Evolutionary conservation across 2,888 invertebrate species (phyloP), one percentile per base, ranked within the genome.

Genomic region (Taenaris catops): DNA sequence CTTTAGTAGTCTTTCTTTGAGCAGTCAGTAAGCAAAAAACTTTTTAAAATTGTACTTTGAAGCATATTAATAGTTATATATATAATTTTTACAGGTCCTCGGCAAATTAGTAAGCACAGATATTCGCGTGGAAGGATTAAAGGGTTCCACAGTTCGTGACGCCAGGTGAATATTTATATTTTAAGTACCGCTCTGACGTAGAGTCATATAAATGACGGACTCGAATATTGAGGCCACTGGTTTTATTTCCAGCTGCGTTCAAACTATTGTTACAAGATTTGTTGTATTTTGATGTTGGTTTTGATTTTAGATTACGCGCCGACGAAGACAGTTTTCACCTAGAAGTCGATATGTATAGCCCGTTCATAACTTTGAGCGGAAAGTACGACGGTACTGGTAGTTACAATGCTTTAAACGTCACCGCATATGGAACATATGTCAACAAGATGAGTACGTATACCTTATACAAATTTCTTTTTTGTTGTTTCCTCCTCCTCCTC

Each of bases 351-450:
- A 55, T 90, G 40, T 80, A 81, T 19, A 63, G 90, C 12, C 91
- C 92, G 0, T 75, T 76, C 46, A 55, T 91, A 4, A 58, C 74
- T 20, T 65, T 90, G 1, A 89, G 84, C 27, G 91, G 92, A 2
- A 65, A 80, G 12, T 92, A 91, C 61, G 86, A 88, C 48, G 91
- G 89, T 0, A 88, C 90, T 40, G 91, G 92, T 6, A 73, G 83
- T 18, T 74, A 92, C 35, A 91, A 91, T 44, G 74, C 88, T 4
- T 71, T 92, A 44, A 88, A 88, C 48, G 58, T 93, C 41, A 87
- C 87, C 38, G 91, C 92, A 12, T 79, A 83, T 44, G 91, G 91
- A 17, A 66, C 68, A 16, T 90, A 89, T 54, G 89, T 88, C 53
- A 68, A 87, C 1, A 87, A 89, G 20, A 87, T 91, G 88, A 80